A percentile compares a stretch with the other conserved stretches of the same genome.
phyloP scores from a whole-genome alignment of 1,140 invertebrate species.

The Atta cephalotes region DNA sequence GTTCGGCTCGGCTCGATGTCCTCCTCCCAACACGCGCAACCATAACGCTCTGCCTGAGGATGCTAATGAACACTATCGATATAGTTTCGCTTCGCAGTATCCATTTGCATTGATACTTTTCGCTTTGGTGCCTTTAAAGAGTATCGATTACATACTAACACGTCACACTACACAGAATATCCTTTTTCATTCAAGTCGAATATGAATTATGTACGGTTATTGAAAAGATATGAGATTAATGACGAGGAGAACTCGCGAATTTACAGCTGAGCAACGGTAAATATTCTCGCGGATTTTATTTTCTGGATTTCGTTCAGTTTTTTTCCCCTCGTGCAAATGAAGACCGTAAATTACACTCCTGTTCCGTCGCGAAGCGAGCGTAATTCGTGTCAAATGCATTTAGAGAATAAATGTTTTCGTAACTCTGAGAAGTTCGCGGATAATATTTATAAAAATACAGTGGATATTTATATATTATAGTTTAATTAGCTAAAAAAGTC shows the following conservation, averaged over 20 bases:
- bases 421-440: background rate
- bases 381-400: slow-evolving; percentile 11
- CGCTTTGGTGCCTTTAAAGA: slow-evolving; percentile 30
- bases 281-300: slow-evolving; percentile 28
- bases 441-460: background rate
- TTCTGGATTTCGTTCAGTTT: background rate
- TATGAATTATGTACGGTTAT: slow-evolving; percentile 22
- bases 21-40: slow-evolving; percentile 4
- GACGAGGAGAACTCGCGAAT: background rate
- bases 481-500: background rate
- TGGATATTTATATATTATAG: background rate
- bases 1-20: background rate
- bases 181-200: background rate
- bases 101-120: slow-evolving; percentile 43
- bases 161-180: slow-evolving; percentile 15
- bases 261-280: background rate
- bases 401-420: slow-evolving; percentile 30
- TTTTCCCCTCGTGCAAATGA: slow-evolving; percentile 1
- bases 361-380: background rate
- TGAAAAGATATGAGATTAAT: slow-evolving; percentile 21
- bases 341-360: slow-evolving; percentile 38
- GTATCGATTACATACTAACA: slow-evolving; percentile 32
- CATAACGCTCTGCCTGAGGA: slow-evolving; percentile 8
- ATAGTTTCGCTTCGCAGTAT: slow-evolving; percentile 43
- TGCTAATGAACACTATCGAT: slow-evolving; percentile 39